Percentiles rank a stretch among this genome's conserved stretches.
phyloP scores from a whole-genome alignment of 2,113 vertebrate species.

The Myiopsitta monachus region DNA sequence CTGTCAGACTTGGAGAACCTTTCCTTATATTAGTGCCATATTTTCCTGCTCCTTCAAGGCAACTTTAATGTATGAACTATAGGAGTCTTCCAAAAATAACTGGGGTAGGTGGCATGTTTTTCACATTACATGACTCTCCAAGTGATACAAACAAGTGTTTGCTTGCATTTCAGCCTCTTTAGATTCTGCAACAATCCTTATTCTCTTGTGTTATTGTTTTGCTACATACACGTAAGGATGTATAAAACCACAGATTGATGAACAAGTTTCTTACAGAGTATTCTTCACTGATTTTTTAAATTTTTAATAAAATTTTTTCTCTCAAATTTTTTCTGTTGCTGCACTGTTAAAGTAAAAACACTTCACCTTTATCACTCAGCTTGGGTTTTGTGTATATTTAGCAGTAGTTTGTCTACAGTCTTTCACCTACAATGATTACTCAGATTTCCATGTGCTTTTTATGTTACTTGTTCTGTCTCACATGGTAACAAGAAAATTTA shows the following conservation, averaged over 20 bases:
- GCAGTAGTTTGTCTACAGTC: neutral
- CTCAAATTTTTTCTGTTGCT: neutral
- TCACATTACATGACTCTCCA: neutral
- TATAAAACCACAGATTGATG: neutral
- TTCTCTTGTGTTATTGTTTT: neutral
- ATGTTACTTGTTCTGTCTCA: neutral
- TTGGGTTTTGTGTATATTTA: neutral
- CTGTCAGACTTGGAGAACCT: neutral
- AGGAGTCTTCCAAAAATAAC: neutral
- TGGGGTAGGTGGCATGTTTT: neutral
- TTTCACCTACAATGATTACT: neutral
- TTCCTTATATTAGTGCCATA: neutral
- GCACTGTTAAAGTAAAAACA: neutral
- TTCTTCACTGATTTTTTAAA: neutral
- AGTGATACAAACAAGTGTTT: neutral
- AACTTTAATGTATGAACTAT: neutral
- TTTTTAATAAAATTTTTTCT: neutral
- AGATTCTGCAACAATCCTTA: neutral
- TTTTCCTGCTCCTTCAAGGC: neutral
- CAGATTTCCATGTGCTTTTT: neutral
- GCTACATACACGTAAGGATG: neutral
- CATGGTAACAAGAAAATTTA: neutral
- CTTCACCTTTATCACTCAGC: neutral
- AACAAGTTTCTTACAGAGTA: neutral
- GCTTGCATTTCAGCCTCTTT: neutral